These are phyloP conservation scores for Cinclus mexicanus DNA, from an alignment of 2,113 vertebrate species.

Conservation along the genomic window DNA sequence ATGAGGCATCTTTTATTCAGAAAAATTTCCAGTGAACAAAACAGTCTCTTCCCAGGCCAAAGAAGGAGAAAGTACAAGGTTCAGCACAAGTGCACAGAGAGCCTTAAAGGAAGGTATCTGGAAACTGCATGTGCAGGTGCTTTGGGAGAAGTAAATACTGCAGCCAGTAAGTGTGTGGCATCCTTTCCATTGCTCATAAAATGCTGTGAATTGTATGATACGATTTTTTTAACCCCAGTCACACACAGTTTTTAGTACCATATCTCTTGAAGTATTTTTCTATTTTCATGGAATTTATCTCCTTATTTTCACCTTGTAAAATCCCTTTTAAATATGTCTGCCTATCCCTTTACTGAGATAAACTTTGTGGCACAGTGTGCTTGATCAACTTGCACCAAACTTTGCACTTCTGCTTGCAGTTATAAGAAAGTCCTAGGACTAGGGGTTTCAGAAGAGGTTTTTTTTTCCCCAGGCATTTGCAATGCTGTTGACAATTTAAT, in stretches of 20 bases:
- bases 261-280: neutral
- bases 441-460: neutral
- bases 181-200: neutral
- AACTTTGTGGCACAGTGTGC: neutral
- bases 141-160: neutral
- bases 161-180: neutral
- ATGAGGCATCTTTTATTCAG: neutral
- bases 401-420: neutral
- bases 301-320: neutral
- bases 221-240: neutral
- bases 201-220: neutral
- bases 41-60: neutral
- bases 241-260: neutral
- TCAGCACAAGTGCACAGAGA: neutral
- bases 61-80: neutral
- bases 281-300: neutral
- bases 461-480: neutral
- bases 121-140: neutral
- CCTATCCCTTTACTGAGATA: neutral
- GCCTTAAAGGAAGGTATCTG: neutral
- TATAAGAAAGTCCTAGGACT: neutral
- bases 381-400: neutral
- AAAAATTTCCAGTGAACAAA: neutral
- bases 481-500: neutral
- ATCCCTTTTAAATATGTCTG: neutral